phyloP scores from a whole-genome alignment of 2,113 vertebrate genomes.

The Mugil cephalus region DNA sequence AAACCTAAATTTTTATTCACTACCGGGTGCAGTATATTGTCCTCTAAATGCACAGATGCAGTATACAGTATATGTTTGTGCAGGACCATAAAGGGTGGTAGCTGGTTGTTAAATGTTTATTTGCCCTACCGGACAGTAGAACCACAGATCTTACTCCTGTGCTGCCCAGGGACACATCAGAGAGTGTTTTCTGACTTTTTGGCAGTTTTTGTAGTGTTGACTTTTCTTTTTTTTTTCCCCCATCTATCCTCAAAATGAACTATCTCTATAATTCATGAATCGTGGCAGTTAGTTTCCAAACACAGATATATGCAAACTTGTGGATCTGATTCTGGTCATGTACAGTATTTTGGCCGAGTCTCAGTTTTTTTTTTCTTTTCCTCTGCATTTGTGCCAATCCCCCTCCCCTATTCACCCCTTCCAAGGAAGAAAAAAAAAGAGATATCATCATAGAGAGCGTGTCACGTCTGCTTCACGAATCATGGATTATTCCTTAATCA shows the following conservation, averaged over 20 bases:
- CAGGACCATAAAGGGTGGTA: not conserved
- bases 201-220: not conserved
- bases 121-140: not conserved
- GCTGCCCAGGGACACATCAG: not conserved
- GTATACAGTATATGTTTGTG: not conserved
- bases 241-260: too few relatives aligned
- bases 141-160: not conserved
- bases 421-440: slow-evolving; percentile 1
- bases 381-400: too few relatives aligned
- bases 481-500: slow-evolving; percentile 33
- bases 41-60: not conserved
- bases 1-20: not conserved
- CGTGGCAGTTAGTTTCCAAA: too few relatives aligned
- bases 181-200: not conserved
- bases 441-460: slow-evolving; percentile 12
- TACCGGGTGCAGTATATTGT: not conserved
- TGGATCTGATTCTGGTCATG: too few relatives aligned
- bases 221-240: too few relatives aligned
- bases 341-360: too few relatives aligned
- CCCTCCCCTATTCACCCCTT: too few relatives aligned
- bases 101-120: not conserved
- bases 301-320: too few relatives aligned
- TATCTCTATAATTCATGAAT: too few relatives aligned
- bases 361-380: too few relatives aligned
- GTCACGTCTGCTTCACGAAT: slow-evolving; percentile 22